These are phyloP conservation scores for Sylvietta virens DNA, from an alignment of 2,113 vertebrate species.

Conservation along the genomic window DNA sequence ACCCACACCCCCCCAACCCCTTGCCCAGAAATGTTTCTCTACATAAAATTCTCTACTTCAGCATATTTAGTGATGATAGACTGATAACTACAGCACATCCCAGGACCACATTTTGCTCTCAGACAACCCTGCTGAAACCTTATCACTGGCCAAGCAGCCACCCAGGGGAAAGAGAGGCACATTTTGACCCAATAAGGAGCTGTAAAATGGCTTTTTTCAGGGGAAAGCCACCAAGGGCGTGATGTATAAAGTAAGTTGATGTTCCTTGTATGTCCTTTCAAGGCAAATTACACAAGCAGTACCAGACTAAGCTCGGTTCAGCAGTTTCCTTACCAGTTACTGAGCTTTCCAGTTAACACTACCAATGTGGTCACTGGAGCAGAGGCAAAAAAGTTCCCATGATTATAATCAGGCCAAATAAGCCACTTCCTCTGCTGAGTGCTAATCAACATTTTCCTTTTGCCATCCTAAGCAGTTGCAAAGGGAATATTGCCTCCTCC, in stretches of 20 bases:
- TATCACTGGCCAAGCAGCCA: neutral
- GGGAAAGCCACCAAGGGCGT: neutral
- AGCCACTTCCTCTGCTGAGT: slow-evolving; percentile 44
- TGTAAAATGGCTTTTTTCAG: neutral
- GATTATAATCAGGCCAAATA: slow-evolving; percentile 21
- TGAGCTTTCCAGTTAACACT: neutral
- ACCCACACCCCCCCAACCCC: too few relatives aligned
- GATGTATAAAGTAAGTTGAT: neutral
- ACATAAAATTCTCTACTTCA: neutral
- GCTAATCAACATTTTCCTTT: slow-evolving; percentile 48
- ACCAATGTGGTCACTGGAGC: slow-evolving; percentile 16
- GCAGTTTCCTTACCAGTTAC: slow-evolving; percentile 9
- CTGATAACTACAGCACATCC: neutral
- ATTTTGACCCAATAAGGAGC: neutral
- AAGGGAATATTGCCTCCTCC: neutral
- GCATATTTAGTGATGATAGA: neutral
- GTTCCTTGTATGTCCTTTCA: neutral
- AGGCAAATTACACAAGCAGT: neutral
- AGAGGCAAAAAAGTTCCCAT: neutral
- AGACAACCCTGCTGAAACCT: neutral
- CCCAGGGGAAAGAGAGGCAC: neutral
- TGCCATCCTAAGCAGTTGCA: slow-evolving; percentile 20
- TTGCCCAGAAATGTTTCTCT: neutral
- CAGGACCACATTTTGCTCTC: neutral
- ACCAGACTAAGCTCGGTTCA: neutral